Conservation (phyloP, 2,113 vertebrate species). For the Ovibos moschatus region DNA sequence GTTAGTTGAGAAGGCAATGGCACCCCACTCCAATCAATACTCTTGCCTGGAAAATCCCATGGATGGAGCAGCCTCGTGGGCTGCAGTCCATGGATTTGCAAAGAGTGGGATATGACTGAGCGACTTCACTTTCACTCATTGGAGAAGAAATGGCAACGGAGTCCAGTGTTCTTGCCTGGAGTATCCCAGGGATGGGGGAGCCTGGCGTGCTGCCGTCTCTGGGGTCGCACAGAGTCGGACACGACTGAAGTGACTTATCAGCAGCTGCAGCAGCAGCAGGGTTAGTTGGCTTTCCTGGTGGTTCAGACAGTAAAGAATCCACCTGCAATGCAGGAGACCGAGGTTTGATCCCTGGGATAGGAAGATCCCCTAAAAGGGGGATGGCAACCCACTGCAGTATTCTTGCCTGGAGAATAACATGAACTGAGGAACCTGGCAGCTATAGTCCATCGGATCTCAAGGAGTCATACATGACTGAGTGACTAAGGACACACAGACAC, state of each 20-base stretch:
- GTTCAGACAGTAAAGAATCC: not conserved
- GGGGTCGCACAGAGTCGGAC: fast-evolving
- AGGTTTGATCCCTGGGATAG: not conserved
- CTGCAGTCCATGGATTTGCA: fast-evolving
- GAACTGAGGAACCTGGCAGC: not conserved
- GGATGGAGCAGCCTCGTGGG: too few relatives aligned
- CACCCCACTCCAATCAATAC: too few relatives aligned
- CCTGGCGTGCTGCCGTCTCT: too few relatives aligned
- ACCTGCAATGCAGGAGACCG: not conserved
- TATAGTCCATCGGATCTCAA: not conserved
- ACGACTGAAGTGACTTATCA: too few relatives aligned
- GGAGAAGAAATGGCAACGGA: too few relatives aligned
- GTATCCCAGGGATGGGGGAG: too few relatives aligned
- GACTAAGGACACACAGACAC: not conserved
- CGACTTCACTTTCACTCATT: too few relatives aligned
- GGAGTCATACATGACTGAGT: not conserved
- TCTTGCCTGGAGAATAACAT: not conserved
- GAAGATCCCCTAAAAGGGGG: not conserved
- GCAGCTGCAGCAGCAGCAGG: not conserved
- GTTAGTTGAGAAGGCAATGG: too few relatives aligned
- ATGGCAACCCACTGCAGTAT: not conserved
- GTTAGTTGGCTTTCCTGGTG: not conserved
- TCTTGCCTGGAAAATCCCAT: too few relatives aligned
- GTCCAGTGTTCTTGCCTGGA: too few relatives aligned
- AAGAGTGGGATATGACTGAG: too few relatives aligned